Base-by-base conservation (phyloP, 2,888 invertebrate genomes). In the Dolichopus griseipennis region DNA sequence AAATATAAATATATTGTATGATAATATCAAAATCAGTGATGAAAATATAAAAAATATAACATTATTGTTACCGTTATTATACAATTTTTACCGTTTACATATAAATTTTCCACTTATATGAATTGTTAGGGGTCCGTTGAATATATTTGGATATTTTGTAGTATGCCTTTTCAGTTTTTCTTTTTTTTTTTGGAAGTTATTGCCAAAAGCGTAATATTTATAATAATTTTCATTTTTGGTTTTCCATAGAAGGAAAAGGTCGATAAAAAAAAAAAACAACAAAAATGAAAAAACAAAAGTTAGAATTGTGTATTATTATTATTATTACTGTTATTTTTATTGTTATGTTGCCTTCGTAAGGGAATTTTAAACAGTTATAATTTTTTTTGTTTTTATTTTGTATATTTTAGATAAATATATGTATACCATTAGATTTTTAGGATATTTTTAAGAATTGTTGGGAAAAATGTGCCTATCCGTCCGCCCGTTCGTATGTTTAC, bases 1-100 rank as follows among this genome's bases (percentile, higher is more conserved):
- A 27, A n/a, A 12, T 37, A 37, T 12, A 37, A 10, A 52, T 52
- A 52, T n/a, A 18, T 15, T 12, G 18, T 52, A 52, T 52, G 52
- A 52, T 52, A 52, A 52, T 52, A 52, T 52, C 52, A 52, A 52
- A n/a, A 52, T 52, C 52, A 52, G 52, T 52, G 52, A 52, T 52
- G 15, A 52, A 52, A 52, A 52, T 52, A 52, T 52, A 52, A 12
- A 52, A 5, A 27, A 27, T 27, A 27, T 37, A 37, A 9, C 52
- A 15, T 52, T 52, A 18, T 15, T 15, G 15, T 52, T 52, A 52
- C 52, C 52, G n/a, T 52, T 52, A 52, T 52, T 52, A 52, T 52
- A 52, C 15, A 52, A 52, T 18, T 52, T 52, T 52, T 52, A 52
- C 52, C 52, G 52, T 52, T 52, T 52, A 52, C 52, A 52, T 52